phyloP scores from a whole-genome alignment of 2,888 invertebrate species.

The Auanema freiburgensis region DNA sequence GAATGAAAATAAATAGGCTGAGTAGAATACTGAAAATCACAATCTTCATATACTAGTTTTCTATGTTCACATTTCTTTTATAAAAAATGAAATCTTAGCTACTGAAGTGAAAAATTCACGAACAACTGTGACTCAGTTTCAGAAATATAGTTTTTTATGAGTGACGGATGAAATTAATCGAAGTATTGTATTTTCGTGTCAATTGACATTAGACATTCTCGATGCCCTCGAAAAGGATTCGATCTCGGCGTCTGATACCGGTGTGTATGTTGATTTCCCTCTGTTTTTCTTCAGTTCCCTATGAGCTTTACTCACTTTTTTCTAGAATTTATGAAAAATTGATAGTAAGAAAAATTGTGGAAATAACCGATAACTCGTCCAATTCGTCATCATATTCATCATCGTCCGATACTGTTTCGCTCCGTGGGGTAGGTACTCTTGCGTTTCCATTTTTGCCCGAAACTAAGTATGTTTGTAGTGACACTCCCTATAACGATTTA shows the following conservation, averaged over 20 bases:
- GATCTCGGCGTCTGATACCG: conserved; percentile 48
- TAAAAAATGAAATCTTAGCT: too few species aligned
- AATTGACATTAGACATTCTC: conserved; percentile 1
- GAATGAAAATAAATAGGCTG: too few species aligned
- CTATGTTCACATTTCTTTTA: too few species aligned
- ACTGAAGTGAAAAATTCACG: too few species aligned
- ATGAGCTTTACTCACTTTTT: not conserved
- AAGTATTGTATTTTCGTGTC: too few species aligned
- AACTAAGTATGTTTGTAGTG: not conserved
- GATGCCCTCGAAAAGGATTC: conserved; percentile 33
- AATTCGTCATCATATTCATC: conserved; percentile 15
- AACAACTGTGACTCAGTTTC: too few species aligned
- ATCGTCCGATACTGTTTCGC: conserved; percentile 9
- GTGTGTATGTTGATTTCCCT: conserved; percentile 33
- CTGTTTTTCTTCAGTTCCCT: conserved; percentile 27
- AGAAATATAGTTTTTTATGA: too few species aligned
- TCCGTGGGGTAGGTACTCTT: conserved; percentile 14
- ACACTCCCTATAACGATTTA: conserved; percentile 4
- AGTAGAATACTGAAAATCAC: too few species aligned
- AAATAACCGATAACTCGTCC: not conserved
- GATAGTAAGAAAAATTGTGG: not conserved
- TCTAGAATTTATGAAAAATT: not conserved
- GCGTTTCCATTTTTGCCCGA: conserved; percentile 8
- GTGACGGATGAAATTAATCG: too few species aligned
- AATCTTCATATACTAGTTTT: too few species aligned